Base-by-base conservation (phyloP, 2,797 vertebrate species). In the Nyctalus aviator region DNA sequence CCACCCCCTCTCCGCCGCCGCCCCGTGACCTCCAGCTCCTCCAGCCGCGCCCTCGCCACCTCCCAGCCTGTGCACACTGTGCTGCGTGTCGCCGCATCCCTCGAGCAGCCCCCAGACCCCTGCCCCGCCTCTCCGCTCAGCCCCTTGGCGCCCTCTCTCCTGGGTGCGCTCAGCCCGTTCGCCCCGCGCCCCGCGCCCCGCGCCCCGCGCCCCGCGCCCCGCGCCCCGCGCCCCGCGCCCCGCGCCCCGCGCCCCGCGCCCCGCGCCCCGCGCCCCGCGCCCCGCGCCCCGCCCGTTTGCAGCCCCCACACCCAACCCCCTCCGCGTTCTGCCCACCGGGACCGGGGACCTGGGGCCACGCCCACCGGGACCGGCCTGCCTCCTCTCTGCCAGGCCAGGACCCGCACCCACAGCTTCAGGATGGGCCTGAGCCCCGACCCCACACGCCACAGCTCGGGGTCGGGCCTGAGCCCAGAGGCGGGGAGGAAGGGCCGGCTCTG, bases 361-460 rank as follows among this genome's bases (percentile, higher is more conserved):
- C 91, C 32, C 0, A 13, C 72, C 1, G 84, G 98, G 98, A 96
- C 98, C 32, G 98, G 98, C 30, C 98, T 96, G 30, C 98, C 98
- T 97, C 98, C 98, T n/a, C 97, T 98, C 13, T 14, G 71, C 10
- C 14, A 82, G 91, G 66, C 44, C 69, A 48, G 62, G 53, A 30
- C 53, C 8, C 6, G 44, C 25, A 27, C 57, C 57, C 57, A 59
- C 55, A 57, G 21, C 68, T 0, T 71, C 78, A 20, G 41, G 75
- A 96, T 95, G 95, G 96, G 95, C 53, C 90, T 95, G 77, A 90
- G 81, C 44, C 75, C 71, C 0, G 48, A 20, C 50, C 18, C 50
- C 50, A 53, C 18, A 53, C 50, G 53, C 55, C 55, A 57, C 57
- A 59, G 75, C 68, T 0, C 59, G 75, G n/a, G 41, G 75, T 94